These are phyloP conservation scores for Acanthisitta chloris DNA, from an alignment of 2,113 vertebrate genomes.

Conservation along the genomic window DNA sequence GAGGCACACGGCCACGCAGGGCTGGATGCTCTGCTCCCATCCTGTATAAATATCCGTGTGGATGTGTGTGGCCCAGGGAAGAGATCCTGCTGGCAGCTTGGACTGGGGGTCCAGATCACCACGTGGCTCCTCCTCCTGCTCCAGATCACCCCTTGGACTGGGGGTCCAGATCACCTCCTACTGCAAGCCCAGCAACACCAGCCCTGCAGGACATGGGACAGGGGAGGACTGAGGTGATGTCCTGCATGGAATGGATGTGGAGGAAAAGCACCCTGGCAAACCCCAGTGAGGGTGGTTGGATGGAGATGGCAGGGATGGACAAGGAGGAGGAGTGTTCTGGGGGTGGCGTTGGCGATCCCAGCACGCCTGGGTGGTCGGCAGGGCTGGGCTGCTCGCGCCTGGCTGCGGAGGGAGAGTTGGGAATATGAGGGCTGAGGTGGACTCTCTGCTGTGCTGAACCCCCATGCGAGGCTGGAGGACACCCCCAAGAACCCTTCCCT, in stretches of 20 bases:
- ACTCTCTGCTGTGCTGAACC: fast-evolving
- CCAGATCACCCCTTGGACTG: fast-evolving
- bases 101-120: fast-evolving
- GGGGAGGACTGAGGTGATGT: not conserved
- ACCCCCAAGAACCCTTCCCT: not conserved
- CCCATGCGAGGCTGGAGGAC: fast-evolving
- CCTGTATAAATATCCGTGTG: not conserved
- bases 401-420: not conserved
- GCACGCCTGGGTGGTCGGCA: not conserved
- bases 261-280: not conserved
- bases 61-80: not conserved
- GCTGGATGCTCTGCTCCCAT: not conserved
- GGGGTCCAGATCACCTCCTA: not conserved
- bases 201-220: fast-evolving
- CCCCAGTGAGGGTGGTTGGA: fast-evolving
- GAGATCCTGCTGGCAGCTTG: not conserved
- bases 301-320: not conserved
- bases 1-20: not conserved
- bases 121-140: fast-evolving
- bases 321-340: fast-evolving
- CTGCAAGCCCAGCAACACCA: not conserved
- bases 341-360: fast-evolving
- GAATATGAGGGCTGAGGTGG: not conserved
- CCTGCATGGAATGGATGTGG: not conserved
- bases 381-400: fast-evolving